A percentile compares a stretch with the other conserved stretches of the same genome.
Conservation (phyloP, 2,888 invertebrate genomes). For the Noctua janthe region DNA sequence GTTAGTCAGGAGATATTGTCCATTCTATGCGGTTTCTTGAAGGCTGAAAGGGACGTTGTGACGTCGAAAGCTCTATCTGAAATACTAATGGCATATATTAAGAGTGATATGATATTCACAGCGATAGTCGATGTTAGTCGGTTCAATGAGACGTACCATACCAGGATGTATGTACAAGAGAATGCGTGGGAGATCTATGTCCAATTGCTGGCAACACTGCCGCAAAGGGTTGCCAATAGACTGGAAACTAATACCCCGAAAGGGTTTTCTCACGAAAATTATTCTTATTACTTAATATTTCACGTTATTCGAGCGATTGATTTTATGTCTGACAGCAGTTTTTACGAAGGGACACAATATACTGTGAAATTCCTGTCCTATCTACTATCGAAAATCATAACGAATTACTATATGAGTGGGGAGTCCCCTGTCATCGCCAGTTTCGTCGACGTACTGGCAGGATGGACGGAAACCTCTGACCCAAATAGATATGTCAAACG, state of each 20-base stretch:
- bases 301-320: conserved; percentile 91
- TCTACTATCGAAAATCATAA: conserved; percentile 91
- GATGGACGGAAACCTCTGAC: conserved; percentile 83
- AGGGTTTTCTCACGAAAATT: conserved; percentile 90
- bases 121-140: conserved; percentile 84
- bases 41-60: conserved; percentile 76
- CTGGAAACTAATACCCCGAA: conserved; percentile 89
- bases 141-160: conserved; percentile 48
- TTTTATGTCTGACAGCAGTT: conserved; percentile 89
- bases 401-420: conserved; percentile 88
- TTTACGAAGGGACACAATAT: conserved; percentile 74
- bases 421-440: conserved; percentile 84
- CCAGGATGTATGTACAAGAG: conserved; percentile 65
- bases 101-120: conserved; percentile 90
- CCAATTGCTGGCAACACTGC: conserved; percentile 92
- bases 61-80: conserved; percentile 80
- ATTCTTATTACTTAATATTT: conserved; percentile 90
- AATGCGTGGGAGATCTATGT: conserved; percentile 89
- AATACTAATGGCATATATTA: conserved; percentile 87
- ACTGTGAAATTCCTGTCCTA: conserved; percentile 87
- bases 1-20: conserved; percentile 87
- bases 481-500: conserved; percentile 80
- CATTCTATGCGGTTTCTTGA: conserved; percentile 86
- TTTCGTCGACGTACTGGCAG: conserved; percentile 90
- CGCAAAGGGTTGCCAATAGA: conserved; percentile 93